Evolutionary conservation across 2,797 vertebrate species (phyloP), one percentile per base, ranked within the genome.

Genomic region (Enteromius afrohamiltoni): DNA sequence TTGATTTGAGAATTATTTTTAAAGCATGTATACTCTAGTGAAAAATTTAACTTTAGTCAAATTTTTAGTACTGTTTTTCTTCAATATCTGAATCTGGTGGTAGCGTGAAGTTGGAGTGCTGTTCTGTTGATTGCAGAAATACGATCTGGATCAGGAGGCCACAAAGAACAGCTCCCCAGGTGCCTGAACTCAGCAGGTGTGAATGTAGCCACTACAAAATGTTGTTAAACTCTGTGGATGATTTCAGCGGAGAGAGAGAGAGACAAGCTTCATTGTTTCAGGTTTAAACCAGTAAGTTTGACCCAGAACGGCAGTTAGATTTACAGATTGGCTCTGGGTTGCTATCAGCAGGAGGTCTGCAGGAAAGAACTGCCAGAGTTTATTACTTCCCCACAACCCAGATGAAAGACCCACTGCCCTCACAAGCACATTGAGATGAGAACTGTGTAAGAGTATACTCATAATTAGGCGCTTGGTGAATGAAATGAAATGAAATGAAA

Each of bases 281-380:
- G 55, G 42, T 74, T 82, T 29, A 82, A 71, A 53, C 55, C 31
- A 47, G 69, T 60, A 58, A 82, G 42, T 73, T 47, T 69, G 23
- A 62, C 55, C 55, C 55, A 45, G 60, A 49, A n/a, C 60, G 23
- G 14, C 26, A 49, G 80, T 74, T 74, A 10, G 21, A 62, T 74
- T 82, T 82, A 74, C 40, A 62, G 55, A 62, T 60, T 34, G 10
- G 42, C 34, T 64, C 21, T 74, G 70, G 58, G 55, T 60, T 82
- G 29, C 9, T 64, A 64, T 49, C 69, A 47, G 69, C 53, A 74
- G 91, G 93, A 89, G 88, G 90, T 88, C 90, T 89, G 90, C 89
- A 91, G 91, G 91, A 91, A 92, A 88, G 85, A 84, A 89, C 87
- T 85, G 88, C 89, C 88, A 68, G 87, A 84, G 89, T 93, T 93